phyloP scores from a whole-genome alignment of 2,888 invertebrate species.

The Drosophila paranaensis region DNA sequence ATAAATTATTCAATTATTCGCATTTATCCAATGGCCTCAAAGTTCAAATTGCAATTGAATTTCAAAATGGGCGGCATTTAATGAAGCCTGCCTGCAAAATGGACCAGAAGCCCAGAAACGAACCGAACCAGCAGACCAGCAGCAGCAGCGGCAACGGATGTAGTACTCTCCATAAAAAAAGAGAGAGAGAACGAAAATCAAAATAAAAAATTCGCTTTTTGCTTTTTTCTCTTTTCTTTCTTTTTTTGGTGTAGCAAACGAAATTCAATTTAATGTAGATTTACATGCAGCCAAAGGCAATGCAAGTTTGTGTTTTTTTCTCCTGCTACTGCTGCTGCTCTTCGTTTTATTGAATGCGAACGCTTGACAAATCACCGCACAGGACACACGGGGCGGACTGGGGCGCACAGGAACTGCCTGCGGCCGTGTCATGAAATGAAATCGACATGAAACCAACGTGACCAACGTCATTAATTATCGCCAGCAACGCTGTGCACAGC shows the following conservation, averaged over 20 bases:
- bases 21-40: constrained; percentile 54
- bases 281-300: constrained; percentile 67
- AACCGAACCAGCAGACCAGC: background rate
- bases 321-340: background rate
- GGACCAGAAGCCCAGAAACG: constrained; percentile 48
- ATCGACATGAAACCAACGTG: constrained; percentile 80
- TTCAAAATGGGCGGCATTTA: constrained; percentile 74
- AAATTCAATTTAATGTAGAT: constrained; percentile 77
- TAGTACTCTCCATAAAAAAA: background rate
- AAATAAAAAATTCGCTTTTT: constrained; percentile 14
- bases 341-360: constrained; percentile 59
- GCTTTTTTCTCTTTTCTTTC: background rate
- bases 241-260: constrained; percentile 30
- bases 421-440: constrained; percentile 77
- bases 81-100: constrained; percentile 70
- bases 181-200: constrained; percentile 17
- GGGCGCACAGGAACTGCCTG: constrained; percentile 49
- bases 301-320: constrained; percentile 35
- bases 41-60: constrained; percentile 79
- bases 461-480: constrained; percentile 81
- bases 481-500: constrained; percentile 67
- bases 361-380: constrained; percentile 76
- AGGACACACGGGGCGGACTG: constrained; percentile 2
- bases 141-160: constrained; percentile 4
- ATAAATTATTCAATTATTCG: constrained; percentile 79